A percentile compares a stretch with the other conserved stretches of the same genome.
These are phyloP conservation scores for Clarias laeviceps DNA, from an alignment of 2,797 vertebrate species.

Conservation along the genomic window DNA sequence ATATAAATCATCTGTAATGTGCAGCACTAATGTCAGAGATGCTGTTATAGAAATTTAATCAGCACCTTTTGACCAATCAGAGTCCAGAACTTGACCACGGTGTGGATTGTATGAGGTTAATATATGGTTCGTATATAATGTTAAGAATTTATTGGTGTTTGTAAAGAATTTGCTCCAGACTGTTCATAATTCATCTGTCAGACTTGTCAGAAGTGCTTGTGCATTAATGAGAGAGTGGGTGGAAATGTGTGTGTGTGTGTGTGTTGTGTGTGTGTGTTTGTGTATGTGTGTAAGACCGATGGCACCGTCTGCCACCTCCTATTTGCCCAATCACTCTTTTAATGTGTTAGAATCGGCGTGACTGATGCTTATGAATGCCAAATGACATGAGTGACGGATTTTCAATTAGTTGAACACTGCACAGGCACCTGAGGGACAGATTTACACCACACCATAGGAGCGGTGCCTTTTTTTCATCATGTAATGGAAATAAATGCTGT, in stretches of 20 bases:
- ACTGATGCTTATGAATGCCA: conserved; percentile 30
- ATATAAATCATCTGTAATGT: background rate
- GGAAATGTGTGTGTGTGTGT: conserved; percentile 8
- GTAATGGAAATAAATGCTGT: background rate
- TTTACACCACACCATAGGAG: background rate
- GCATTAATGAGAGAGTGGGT: conserved; percentile 8
- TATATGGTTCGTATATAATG: background rate
- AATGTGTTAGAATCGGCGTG: conserved; percentile 20
- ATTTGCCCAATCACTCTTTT: conserved; percentile 24
- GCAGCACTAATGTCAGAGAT: background rate
- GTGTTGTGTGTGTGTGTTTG: conserved; percentile 6
- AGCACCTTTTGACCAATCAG: too few relatives aligned
- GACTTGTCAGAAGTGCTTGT: conserved; percentile 9
- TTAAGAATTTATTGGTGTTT: background rate
- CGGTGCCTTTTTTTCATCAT: background rate
- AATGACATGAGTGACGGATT: conserved; percentile 15
- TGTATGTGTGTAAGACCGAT: conserved; percentile 10
- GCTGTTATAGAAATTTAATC: background rate
- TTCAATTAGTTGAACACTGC: conserved; percentile 25
- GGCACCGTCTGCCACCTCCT: conserved; percentile 17
- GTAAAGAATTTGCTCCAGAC: background rate
- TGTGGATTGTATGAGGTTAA: background rate
- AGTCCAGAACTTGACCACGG: background rate
- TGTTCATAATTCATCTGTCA: conserved; percentile 42
- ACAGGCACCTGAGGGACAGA: conserved; percentile 11